Evolutionary conservation across 2,888 invertebrate genomes (phyloP).

Genomic region (Drosophila aldrichi): DNA sequence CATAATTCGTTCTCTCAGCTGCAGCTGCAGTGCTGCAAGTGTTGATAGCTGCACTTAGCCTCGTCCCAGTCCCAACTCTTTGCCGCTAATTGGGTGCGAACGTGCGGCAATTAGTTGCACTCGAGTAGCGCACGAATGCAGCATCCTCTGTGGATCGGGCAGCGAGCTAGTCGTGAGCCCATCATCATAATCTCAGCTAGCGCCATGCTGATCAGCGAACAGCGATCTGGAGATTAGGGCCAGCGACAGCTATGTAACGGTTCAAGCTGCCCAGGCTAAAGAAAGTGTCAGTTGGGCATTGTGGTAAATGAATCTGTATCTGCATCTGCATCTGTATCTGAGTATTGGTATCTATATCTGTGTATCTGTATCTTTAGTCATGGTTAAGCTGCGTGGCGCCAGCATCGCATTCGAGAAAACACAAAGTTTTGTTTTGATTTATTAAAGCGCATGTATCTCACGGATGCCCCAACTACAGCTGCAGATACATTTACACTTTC

Average conservation of each 20-base stretch:
- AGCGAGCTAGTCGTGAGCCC: conserved; percentile 45
- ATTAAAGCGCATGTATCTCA: conserved; percentile 66
- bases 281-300: conserved; percentile 65
- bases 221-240: conserved; percentile 44
- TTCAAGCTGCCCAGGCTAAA: conserved; percentile 49
- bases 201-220: conserved; percentile 68
- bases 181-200: conserved; percentile 72
- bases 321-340: not conserved
- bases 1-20: conserved; percentile 54
- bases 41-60: conserved; percentile 81
- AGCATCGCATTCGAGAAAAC: conserved; percentile 43
- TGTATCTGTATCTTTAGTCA: conserved; percentile 28
- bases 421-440: conserved; percentile 64
- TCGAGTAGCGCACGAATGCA: conserved; percentile 67
- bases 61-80: conserved; percentile 67
- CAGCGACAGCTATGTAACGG: conserved; percentile 62
- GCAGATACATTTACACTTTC: conserved; percentile 40
- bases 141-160: conserved; percentile 15
- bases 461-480: conserved; percentile 27
- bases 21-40: conserved; percentile 56
- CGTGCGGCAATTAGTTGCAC: conserved; percentile 81
- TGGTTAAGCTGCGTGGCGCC: conserved; percentile 72
- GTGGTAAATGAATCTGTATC: conserved; percentile 22
- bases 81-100: conserved; percentile 80
- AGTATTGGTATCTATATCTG: conserved; percentile 34